phyloP scores from a whole-genome alignment of 2,888 invertebrate species.

The Dasysyrphus tricinctus region DNA sequence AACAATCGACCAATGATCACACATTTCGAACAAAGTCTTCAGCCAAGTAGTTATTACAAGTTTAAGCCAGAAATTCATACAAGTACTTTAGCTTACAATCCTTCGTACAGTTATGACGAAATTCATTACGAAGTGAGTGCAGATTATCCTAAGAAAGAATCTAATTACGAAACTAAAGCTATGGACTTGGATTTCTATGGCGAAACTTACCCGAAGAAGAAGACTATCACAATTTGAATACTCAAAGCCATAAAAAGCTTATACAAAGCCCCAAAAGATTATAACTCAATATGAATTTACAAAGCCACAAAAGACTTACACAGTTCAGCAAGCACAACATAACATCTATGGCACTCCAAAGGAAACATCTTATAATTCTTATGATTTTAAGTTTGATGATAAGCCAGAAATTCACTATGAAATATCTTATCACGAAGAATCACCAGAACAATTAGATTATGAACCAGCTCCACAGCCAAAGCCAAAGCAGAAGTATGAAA shows the following conservation, averaged over 20 bases:
- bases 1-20: conserved; percentile 79
- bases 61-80: conserved; percentile 64
- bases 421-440: conserved; percentile 62
- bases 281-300: conserved; percentile 24
- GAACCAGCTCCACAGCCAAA: conserved; percentile 34
- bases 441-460: conserved; percentile 20
- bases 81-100: conserved; percentile 69
- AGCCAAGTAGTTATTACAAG: conserved; percentile 77
- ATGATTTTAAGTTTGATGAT: conserved; percentile 8
- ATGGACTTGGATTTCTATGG: conserved; percentile 81
- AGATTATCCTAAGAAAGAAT: conserved; percentile 62
- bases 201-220: conserved; percentile 77
- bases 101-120: conserved; percentile 78
- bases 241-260: conserved; percentile 72
- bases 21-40: conserved; percentile 39
- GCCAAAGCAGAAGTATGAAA: conserved; percentile 49
- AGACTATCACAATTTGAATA: conserved; percentile 78
- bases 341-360: conserved; percentile 78
- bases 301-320: conserved; percentile 61
- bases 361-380: conserved; percentile 27
- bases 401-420: conserved; percentile 63
- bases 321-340: conserved; percentile 74
- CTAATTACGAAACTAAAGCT: conserved; percentile 79
- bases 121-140: conserved; percentile 77
- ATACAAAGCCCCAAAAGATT: conserved; percentile 72